Evolutionary conservation across 2,888 invertebrate species (phyloP).

Genomic region (Yponomeuta sedellus): DNA sequence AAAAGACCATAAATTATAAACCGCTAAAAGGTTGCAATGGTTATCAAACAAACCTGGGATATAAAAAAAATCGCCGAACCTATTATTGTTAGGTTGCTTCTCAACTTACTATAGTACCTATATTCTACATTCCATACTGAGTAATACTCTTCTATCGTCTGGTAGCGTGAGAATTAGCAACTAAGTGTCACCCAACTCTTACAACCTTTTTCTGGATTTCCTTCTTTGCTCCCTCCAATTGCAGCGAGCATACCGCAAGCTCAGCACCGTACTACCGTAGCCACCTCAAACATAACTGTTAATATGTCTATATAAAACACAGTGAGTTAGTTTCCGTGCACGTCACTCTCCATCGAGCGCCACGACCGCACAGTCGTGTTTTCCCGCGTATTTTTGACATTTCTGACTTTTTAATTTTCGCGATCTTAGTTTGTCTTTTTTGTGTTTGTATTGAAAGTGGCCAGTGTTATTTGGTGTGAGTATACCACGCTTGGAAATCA

Average conservation of each 20-base stretch:
- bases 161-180: too few species aligned
- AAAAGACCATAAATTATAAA: too few species aligned
- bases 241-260: not conserved
- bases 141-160: too few species aligned
- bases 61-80: too few species aligned
- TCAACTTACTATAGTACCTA: too few species aligned
- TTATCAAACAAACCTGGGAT: too few species aligned
- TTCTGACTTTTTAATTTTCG: slow-evolving; percentile 30
- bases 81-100: too few species aligned
- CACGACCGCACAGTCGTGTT: slow-evolving; percentile 48
- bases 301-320: slow-evolving; percentile 63
- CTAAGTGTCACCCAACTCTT: not conserved
- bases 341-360: slow-evolving; percentile 61
- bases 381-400: slow-evolving; percentile 46
- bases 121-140: too few species aligned
- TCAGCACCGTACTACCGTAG: slow-evolving; percentile 26
- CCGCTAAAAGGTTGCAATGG: too few species aligned
- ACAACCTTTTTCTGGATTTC: not conserved
- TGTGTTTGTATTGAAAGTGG: slow-evolving; percentile 41
- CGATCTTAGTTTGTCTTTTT: slow-evolving; percentile 29
- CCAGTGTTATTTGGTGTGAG: slow-evolving; percentile 41
- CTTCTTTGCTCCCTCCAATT: not conserved
- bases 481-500: slow-evolving; percentile 34
- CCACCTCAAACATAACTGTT: slow-evolving; percentile 68
- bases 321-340: slow-evolving; percentile 57